Base-by-base conservation (phyloP, 2,113 vertebrate genomes). In the Nannospalax galili region DNA sequence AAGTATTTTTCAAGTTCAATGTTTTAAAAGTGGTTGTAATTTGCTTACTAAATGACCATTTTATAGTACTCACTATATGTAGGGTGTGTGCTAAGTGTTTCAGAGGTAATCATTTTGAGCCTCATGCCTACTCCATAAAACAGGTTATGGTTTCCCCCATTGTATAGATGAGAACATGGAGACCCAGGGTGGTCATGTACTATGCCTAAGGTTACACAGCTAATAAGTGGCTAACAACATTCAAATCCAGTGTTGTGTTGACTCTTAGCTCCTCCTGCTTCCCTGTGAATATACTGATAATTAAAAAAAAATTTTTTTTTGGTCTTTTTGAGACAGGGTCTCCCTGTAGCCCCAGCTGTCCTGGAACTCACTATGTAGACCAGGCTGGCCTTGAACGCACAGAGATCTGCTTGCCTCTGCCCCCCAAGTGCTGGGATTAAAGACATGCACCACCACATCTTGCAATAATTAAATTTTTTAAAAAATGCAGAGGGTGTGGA, bases 1-100 rank as follows among this genome's bases (percentile, higher is more conserved):
- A 67, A 72, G n/a, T 70, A 40, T 86, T 91, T 96, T 89, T 86
- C 52, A 60, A 45, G 24, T 78, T 85, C 8, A 35, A 37, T 78
- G 62, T 56, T 82, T 96, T 77, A 74, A 88, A 79, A 20, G 67
- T 65, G 30, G 40, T 79, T 1, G 40, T 56, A 77, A 37, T 86
- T 78, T 60, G 37, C 88, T 85, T 81, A 62, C 81, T 80, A 65
- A 84, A 52, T 37, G 11, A 79, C 60, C 45, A 48, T 56, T 92
- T 93, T 56, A 0, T 37, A 65, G 73, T 85, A 20, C 30, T 85
- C 84, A 14, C 42, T 85, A 6, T 81, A n/a, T 32, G 1, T 72
- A 40, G 20, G 12, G 58, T 84, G 16, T 5, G 14, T 30, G 40
- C 70, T 62, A 69, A 65, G 37, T 94, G 42, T 48, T 92, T 94